Evolutionary conservation across 2,797 vertebrate genomes (phyloP).

Genomic region (Lerista edwardsae): DNA sequence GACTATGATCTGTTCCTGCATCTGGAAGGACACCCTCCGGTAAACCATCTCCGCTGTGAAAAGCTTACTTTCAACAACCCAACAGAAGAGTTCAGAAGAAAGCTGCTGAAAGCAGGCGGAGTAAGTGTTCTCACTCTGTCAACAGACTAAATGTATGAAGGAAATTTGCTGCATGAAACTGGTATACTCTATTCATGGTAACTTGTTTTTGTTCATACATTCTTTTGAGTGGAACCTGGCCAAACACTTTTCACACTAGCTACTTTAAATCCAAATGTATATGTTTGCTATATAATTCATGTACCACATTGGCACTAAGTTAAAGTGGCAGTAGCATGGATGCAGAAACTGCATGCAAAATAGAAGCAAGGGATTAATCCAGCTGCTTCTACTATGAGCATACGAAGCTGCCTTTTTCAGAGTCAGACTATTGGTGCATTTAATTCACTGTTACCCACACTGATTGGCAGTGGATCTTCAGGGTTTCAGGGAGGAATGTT

Average conservation of each 20-base stretch:
- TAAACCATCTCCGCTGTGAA: slow-evolving; percentile 98
- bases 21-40: slow-evolving; percentile 96
- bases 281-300: no score
- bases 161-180: slow-evolving; percentile 40
- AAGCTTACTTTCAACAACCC: slow-evolving; percentile 99
- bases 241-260: background rate
- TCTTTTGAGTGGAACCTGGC: background rate
- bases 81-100: slow-evolving; percentile 95
- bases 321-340: background rate
- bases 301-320: background rate
- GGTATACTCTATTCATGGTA: slow-evolving; percentile 35
- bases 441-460: no score
- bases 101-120: slow-evolving; percentile 96
- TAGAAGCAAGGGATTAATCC: background rate
- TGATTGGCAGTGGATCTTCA: no score
- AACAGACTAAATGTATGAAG: slow-evolving; percentile 15
- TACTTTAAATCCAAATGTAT: background rate
- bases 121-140: slow-evolving; percentile 75
- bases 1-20: slow-evolving; percentile 99
- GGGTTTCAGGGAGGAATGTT: no score
- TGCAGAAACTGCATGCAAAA: background rate
- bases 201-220: background rate
- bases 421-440: no score
- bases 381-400: background rate
- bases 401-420: no score